phyloP scores from a whole-genome alignment of 2,888 invertebrate genomes.

The Yponomeuta evonymella region DNA sequence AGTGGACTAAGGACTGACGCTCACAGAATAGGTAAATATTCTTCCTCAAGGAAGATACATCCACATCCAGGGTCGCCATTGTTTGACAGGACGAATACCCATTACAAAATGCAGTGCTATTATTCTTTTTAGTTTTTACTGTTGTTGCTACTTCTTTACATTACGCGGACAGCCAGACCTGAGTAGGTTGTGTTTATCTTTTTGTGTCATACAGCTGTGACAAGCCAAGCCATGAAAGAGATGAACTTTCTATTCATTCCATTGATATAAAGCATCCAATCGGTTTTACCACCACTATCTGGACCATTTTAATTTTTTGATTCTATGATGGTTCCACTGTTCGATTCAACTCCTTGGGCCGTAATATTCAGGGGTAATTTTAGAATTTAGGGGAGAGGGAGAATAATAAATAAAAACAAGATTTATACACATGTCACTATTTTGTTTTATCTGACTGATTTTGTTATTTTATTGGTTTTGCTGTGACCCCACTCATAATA shows the following conservation, averaged over 20 bases:
- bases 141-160: constrained; percentile 20
- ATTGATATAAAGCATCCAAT: not conserved
- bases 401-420: not conserved
- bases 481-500: not conserved
- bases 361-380: not conserved
- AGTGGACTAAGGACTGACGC: constrained; percentile 65
- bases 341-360: not conserved
- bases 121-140: constrained; percentile 29
- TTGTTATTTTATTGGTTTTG: not conserved
- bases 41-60: constrained; percentile 41
- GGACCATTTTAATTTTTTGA: constrained; percentile 5
- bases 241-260: constrained; percentile 13
- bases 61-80: constrained; percentile 69
- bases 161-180: constrained; percentile 16
- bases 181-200: not conserved
- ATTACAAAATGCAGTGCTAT: constrained; percentile 30
- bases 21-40: constrained; percentile 68
- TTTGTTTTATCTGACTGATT: constrained; percentile 5
- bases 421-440: not conserved
- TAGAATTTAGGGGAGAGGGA: not conserved
- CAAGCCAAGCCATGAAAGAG: not conserved
- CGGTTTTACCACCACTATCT: constrained; percentile 2
- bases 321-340: not conserved
- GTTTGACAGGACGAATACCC: constrained; percentile 53
- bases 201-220: not conserved